Evolutionary conservation across 2,888 invertebrate genomes (phyloP).

Genomic region (Mythimna ferrago): DNA sequence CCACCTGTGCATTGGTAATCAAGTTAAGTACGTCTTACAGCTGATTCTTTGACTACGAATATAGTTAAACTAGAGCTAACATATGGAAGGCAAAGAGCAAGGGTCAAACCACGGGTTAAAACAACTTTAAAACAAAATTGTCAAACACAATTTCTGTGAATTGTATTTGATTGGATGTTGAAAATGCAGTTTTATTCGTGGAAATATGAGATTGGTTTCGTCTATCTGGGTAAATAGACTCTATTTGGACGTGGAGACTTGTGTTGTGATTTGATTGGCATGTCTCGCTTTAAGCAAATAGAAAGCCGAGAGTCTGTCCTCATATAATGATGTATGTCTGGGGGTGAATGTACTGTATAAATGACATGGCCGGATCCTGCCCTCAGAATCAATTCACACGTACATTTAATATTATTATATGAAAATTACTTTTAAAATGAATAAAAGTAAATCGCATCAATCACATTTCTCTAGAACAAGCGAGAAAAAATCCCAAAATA

Average conservation of each 20-base stretch:
- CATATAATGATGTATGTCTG: too few species aligned
- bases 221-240: background rate
- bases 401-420: too few species aligned
- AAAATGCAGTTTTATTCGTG: constrained; percentile 17
- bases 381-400: too few species aligned
- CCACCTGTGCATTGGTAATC: too few species aligned
- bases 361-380: too few species aligned
- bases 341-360: too few species aligned
- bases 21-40: too few species aligned
- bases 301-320: background rate
- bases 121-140: background rate
- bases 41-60: too few species aligned
- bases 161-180: background rate
- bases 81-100: background rate
- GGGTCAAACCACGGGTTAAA: background rate
- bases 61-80: background rate
- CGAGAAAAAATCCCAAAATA: too few species aligned
- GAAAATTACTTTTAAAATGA: too few species aligned
- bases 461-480: too few species aligned
- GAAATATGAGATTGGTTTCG: constrained; percentile 16
- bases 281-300: constrained; percentile 18
- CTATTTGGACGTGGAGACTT: constrained; percentile 3
- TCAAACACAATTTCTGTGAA: background rate
- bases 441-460: too few species aligned
- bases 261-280: constrained; percentile 28